Base-by-base conservation (phyloP, 2,888 invertebrate genomes). In the Psylliodes chrysocephalus region DNA sequence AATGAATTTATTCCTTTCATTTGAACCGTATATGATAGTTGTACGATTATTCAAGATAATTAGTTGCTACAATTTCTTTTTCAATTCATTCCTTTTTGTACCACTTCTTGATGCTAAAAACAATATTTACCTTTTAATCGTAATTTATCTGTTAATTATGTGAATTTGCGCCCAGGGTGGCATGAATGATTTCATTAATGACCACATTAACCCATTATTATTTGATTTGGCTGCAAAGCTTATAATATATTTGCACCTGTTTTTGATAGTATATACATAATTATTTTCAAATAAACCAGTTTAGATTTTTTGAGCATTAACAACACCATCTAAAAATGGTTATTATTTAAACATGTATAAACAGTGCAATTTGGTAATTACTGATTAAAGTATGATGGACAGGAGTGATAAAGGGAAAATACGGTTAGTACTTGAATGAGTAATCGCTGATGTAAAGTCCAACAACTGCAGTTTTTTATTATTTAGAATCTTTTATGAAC, bases 131-230 rank as follows among this genome's bases (percentile, higher is more conserved):
- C 7, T 8, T 17, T 10, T 18, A 18, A 42, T 18, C 18, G 42
- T 42, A 42, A 42, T 18, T 42, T 17, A 42, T 42, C 18, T 10
- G 18, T 7, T 18, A 42, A 42, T 42, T 42, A 42, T 12, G 18
- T 10, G 5, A 42, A 12, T 18, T 42, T 42, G 42, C 10, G 17
- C 18, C 12, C 18, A 17, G 7, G 10, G 18, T 14, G 18, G 6
- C 42, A 8, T 14, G 12, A 38, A 2, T 14, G 14, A 38, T 38
- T 38, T 38, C 38, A 38, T 38, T 38, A 38, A 38, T 38, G 14
- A 38, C 38, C 38, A 38, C 38, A 38, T 38, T 42, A 42, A 42
- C 42, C 18, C 18, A 18, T 10, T 42, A 18, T 42, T 42, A 42
- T 42, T 42, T 42, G 18, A 42, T 38, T 38, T 38, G 4, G 30